A percentile compares a stretch with the other conserved stretches of the same genome.
These are phyloP conservation scores for Astreopora myriophthalma DNA, from an alignment of 64 coral and sea anemone species.

Conservation along the genomic window DNA sequence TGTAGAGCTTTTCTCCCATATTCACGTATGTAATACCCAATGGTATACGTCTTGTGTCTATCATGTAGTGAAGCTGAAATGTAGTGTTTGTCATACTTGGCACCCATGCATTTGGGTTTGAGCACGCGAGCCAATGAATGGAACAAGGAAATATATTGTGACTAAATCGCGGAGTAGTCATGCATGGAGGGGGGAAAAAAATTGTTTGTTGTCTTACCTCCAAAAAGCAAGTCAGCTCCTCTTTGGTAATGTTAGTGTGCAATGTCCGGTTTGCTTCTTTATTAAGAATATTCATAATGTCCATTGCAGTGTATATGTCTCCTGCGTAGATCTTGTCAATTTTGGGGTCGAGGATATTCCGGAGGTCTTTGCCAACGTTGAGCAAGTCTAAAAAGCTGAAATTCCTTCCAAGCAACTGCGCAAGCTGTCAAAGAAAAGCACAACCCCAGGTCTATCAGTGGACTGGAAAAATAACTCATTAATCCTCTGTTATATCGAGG, in stretches of 20 bases:
- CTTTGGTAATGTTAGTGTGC: conserved; percentile 38
- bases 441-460: neutral
- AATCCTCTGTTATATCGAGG: too few species aligned
- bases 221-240: conserved; percentile 45
- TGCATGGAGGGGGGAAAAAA: too few species aligned
- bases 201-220: conserved; percentile 56
- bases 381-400: conserved; percentile 31
- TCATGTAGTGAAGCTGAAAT: too few species aligned
- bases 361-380: neutral
- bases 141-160: too few species aligned
- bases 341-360: conserved; percentile 59
- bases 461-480: neutral
- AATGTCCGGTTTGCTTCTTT: conserved; percentile 15
- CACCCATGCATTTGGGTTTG: too few species aligned
- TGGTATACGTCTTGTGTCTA: too few species aligned
- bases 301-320: conserved; percentile 69
- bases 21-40: too few species aligned
- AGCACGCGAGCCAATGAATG: too few species aligned
- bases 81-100: too few species aligned
- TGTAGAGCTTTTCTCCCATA: too few species aligned
- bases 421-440: neutral
- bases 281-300: conserved; percentile 54
- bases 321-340: conserved; percentile 89
- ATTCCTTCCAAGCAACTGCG: conserved; percentile 14
- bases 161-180: too few species aligned